These are phyloP conservation scores for Phalacrocorax aristotelis DNA, from an alignment of 2,113 vertebrate species.

Conservation along the genomic window DNA sequence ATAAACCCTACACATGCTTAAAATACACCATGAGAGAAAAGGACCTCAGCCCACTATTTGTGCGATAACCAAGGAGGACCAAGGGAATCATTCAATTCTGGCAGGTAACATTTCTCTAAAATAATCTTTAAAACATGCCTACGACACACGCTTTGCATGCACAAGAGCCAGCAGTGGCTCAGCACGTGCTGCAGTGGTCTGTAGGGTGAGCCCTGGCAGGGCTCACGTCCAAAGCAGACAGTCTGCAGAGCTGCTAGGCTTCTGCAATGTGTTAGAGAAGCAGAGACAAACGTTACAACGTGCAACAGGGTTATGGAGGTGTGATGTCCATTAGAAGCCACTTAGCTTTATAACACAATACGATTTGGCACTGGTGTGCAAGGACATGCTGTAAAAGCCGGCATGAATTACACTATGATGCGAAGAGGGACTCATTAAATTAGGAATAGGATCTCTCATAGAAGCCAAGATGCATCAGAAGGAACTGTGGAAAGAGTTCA, in stretches of 20 bases:
- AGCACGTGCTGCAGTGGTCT: neutral
- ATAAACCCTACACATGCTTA: neutral
- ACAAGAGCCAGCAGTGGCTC: neutral
- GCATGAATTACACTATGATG: neutral
- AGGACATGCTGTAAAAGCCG: neutral
- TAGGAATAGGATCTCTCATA: neutral
- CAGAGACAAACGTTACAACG: neutral
- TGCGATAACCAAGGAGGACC: neutral
- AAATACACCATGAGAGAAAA: neutral
- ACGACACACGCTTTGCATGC: neutral
- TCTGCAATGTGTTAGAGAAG: fast-evolving
- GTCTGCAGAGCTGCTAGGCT: neutral
- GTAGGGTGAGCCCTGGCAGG: neutral
- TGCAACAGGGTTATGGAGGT: neutral
- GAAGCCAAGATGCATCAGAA: neutral
- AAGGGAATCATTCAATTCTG: neutral
- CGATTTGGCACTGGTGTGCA: neutral
- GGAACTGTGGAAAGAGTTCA: neutral
- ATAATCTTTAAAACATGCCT: neutral
- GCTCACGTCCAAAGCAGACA: neutral
- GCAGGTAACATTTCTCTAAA: neutral
- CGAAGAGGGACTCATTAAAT: neutral
- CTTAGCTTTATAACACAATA: neutral
- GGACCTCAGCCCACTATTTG: neutral
- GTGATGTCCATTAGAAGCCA: neutral